Evolutionary conservation across 2,113 vertebrate species (phyloP).

Genomic region (Rousettus leschenaultii): DNA sequence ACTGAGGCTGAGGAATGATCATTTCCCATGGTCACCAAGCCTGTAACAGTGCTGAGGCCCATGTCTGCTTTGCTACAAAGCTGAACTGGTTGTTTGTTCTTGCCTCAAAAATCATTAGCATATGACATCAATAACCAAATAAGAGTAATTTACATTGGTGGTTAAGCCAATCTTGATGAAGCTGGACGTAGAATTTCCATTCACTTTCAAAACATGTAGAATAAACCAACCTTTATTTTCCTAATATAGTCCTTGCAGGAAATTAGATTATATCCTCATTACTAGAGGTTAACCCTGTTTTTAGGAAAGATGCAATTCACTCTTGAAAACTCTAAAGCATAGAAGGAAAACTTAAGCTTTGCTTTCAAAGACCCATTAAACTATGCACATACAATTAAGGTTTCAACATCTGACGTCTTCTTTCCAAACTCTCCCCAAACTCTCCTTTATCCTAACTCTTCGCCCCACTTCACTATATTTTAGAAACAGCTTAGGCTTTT

Average conservation of each 20-base stretch:
- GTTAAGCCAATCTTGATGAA: conserved; percentile 62
- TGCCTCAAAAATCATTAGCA: conserved; percentile 48
- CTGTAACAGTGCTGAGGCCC: background rate
- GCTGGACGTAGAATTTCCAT: conserved; percentile 45
- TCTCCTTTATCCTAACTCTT: background rate
- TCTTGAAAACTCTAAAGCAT: conserved; percentile 29
- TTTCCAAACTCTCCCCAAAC: background rate
- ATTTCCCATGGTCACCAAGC: background rate
- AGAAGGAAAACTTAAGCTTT: conserved; percentile 29
- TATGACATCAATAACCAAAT: conserved; percentile 63
- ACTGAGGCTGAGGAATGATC: background rate
- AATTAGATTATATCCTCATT: conserved; percentile 64
- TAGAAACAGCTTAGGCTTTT: conserved; percentile 30
- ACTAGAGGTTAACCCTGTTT: conserved; percentile 52
- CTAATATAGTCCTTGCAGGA: conserved; percentile 48
- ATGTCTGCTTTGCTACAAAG: background rate
- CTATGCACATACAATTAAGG: background rate
- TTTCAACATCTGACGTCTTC: conserved; percentile 6
- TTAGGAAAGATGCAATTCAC: conserved; percentile 54
- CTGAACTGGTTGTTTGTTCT: conserved; percentile 41
- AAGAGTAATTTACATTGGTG: conserved; percentile 50
- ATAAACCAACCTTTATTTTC: conserved; percentile 67
- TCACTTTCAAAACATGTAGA: conserved; percentile 54
- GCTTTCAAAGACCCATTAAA: conserved; percentile 33
- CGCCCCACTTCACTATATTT: background rate